Evolutionary conservation across 2,888 invertebrate genomes (phyloP).

Genomic region (Dastarcus helophoroides): DNA sequence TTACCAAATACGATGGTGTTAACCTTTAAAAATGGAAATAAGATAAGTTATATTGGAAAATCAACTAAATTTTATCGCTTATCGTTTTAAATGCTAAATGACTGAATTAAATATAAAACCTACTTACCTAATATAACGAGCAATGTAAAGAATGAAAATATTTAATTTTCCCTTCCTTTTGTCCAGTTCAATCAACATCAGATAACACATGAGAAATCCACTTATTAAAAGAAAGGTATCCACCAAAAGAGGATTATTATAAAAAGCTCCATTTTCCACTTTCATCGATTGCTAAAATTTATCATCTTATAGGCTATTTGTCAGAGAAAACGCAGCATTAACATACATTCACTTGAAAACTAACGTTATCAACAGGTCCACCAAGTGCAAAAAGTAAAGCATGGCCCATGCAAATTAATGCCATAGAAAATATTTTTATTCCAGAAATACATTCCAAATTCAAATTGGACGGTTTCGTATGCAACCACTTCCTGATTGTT

Average conservation of each 20-base stretch:
- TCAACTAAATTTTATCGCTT: neutral
- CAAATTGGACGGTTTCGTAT: constrained; percentile 44
- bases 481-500: constrained; percentile 48
- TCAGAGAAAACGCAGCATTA: neutral
- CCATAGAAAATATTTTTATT: constrained; percentile 55
- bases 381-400: constrained; percentile 53
- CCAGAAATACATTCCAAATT: constrained; percentile 48
- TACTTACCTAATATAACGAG: constrained; percentile 54
- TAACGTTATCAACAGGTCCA: constrained; percentile 55
- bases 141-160: constrained; percentile 48
- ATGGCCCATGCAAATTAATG: constrained; percentile 55
- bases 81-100: no score
- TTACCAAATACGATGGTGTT: constrained; percentile 61
- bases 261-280: constrained; percentile 48
- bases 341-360: constrained; percentile 48
- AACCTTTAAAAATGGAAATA: constrained; percentile 41
- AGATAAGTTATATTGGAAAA: neutral
- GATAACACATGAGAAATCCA: constrained; percentile 56
- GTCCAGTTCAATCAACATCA: constrained; percentile 56
- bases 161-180: constrained; percentile 52
- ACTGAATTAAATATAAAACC: constrained; percentile 3
- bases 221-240: constrained; percentile 61
- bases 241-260: constrained; percentile 59
- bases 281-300: constrained; percentile 43
- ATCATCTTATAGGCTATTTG: neutral